Evolutionary conservation across 2,888 invertebrate species (phyloP).

Genomic region (Axea sp.): DNA sequence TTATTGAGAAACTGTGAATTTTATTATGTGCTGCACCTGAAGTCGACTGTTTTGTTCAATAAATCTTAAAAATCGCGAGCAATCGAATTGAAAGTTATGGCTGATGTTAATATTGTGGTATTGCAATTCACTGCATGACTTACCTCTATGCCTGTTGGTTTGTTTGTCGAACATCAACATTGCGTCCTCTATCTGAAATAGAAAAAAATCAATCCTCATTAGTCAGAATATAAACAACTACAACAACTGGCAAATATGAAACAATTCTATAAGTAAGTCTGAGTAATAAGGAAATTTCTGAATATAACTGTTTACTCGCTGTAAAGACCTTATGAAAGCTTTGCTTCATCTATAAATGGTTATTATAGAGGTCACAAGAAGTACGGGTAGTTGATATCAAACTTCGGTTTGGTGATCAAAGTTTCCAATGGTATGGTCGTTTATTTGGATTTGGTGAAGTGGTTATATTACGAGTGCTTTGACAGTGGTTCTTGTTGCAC

Average conservation of each 20-base stretch:
- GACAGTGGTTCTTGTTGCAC: conserved; percentile 10
- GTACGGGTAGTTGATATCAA: conserved; percentile 41
- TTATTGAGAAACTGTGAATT: conserved; percentile 51
- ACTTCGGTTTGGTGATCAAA: conserved; percentile 29
- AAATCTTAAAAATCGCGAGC: conserved; percentile 10
- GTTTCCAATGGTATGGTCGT: conserved; percentile 40
- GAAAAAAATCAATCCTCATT: conserved; percentile 12
- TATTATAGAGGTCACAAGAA: conserved; percentile 34
- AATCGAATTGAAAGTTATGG: neutral
- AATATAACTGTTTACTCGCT: conserved; percentile 24
- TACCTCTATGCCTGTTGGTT: conserved; percentile 99
- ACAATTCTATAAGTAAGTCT: neutral
- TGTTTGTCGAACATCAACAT: conserved; percentile 99
- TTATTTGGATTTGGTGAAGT: conserved; percentile 63
- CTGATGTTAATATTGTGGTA: conserved; percentile 12
- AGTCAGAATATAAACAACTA: conserved; percentile 11
- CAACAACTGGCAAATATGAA: neutral
- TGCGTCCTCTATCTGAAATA: conserved; percentile 98
- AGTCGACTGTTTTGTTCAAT: conserved; percentile 67
- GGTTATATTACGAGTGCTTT: conserved; percentile 36
- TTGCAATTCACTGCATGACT: conserved; percentile 61
- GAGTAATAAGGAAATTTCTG: conserved; percentile 12
- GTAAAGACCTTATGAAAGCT: conserved; percentile 41
- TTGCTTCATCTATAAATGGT: conserved; percentile 36
- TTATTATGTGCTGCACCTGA: conserved; percentile 30